Evolutionary conservation across 2,113 vertebrate species (phyloP).

Genomic region (Heliornis fulica): DNA sequence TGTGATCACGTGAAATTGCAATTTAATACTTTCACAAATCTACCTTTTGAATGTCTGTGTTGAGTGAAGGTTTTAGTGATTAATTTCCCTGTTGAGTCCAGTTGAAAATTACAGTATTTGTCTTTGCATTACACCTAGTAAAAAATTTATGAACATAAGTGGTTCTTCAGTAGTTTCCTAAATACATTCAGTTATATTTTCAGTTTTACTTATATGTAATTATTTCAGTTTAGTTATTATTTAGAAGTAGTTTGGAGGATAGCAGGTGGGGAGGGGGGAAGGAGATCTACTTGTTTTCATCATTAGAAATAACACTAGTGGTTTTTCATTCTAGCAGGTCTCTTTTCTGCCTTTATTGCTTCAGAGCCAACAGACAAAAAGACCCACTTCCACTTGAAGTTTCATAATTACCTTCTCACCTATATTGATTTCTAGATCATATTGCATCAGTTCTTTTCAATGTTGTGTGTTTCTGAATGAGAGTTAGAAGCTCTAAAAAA

Average conservation of each 20-base stretch:
- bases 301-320: neutral
- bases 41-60: neutral
- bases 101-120: neutral
- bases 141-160: neutral
- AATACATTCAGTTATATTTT: neutral
- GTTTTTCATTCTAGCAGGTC: neutral
- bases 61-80: neutral
- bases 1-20: neutral
- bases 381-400: neutral
- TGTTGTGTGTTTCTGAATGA: neutral
- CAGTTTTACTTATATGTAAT: no score
- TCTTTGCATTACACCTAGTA: neutral
- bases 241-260: neutral
- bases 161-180: neutral
- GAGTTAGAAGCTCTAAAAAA: neutral
- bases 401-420: neutral
- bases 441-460: neutral
- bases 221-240: neutral
- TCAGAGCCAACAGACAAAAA: neutral
- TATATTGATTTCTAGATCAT: neutral
- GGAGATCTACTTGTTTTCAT: neutral
- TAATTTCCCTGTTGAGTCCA: neutral
- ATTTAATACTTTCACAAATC: neutral
- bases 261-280: neutral
- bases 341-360: neutral